Percentiles rank a stretch among this genome's conserved stretches.
phyloP scores from a whole-genome alignment of 1,140 invertebrate species.

The Drosophila kanapiae region DNA sequence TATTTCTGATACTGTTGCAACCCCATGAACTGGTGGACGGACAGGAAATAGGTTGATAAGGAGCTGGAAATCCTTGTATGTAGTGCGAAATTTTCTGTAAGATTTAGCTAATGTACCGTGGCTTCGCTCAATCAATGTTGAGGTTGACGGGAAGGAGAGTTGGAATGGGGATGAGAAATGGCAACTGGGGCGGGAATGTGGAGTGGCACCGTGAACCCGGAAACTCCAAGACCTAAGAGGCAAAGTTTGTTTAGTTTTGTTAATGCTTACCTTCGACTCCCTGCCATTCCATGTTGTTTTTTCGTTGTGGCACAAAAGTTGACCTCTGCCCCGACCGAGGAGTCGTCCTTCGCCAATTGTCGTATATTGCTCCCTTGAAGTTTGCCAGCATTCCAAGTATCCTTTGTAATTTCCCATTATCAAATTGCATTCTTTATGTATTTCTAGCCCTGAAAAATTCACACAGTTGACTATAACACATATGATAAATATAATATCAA shows the following conservation, averaged over 20 bases:
- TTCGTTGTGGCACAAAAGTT: constrained; percentile 28
- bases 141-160: background rate
- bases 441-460: constrained; percentile 1
- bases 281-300: background rate
- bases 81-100: constrained; percentile 64
- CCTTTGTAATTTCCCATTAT: constrained; percentile 15
- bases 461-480: background rate
- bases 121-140: constrained; percentile 73
- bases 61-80: background rate
- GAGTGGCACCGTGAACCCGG: constrained; percentile 19
- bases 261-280: constrained; percentile 13
- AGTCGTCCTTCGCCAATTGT: constrained; percentile 5
- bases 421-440: constrained; percentile 3
- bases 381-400: constrained; percentile 9
- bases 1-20: too few species aligned
- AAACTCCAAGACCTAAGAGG: constrained; percentile 28
- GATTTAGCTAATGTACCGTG: constrained; percentile 74
- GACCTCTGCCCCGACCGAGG: background rate
- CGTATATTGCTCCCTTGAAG: constrained; percentile 11
- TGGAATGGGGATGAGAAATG: constrained; percentile 5
- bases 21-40: constrained; percentile 18
- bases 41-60: too few species aligned
- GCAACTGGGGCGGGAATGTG: background rate
- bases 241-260: constrained; percentile 45
- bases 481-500: background rate